These are phyloP conservation scores for Euthynnus affinis DNA, from an alignment of 2,797 vertebrate genomes.

Conservation along the genomic window DNA sequence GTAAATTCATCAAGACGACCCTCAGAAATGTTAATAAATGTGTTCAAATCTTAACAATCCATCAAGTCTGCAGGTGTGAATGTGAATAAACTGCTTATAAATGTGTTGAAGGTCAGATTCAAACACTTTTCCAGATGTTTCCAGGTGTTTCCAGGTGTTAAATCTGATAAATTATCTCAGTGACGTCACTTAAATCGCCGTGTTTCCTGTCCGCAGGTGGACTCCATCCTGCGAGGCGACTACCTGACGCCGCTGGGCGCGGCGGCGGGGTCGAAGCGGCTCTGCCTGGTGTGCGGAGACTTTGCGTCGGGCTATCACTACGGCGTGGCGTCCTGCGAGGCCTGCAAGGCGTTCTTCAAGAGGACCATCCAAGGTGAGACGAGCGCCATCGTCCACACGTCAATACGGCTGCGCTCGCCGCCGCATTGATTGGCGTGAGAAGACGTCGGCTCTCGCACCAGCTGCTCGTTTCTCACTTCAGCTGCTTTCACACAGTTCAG, in stretches of 20 bases:
- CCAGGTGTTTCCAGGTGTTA: too few relatives aligned
- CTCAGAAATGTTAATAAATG: too few relatives aligned
- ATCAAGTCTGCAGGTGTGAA: too few relatives aligned
- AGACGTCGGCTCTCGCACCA: constrained; percentile 25
- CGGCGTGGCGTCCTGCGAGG: constrained; percentile 83
- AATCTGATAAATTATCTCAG: too few relatives aligned
- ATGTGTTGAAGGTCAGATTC: too few relatives aligned
- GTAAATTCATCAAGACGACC: too few relatives aligned
- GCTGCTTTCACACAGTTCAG: background rate
- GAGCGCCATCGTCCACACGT: too few relatives aligned
- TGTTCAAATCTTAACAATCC: too few relatives aligned
- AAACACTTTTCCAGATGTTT: too few relatives aligned
- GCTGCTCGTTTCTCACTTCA: constrained; percentile 3
- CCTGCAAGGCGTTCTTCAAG: constrained; percentile 89
- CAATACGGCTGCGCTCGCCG: constrained; percentile 13
- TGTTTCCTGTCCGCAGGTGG: constrained; percentile 47
- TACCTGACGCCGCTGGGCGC: constrained; percentile 44
- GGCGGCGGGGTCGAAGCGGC: constrained; percentile 68
- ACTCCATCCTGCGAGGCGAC: constrained; percentile 70
- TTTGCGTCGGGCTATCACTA: constrained; percentile 86
- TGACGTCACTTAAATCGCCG: too few relatives aligned
- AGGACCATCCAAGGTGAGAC: constrained; percentile 85
- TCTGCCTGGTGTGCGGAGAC: constrained; percentile 87
- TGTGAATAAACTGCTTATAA: too few relatives aligned
- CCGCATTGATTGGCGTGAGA: constrained; percentile 80